Evolutionary conservation across 2,888 invertebrate species (phyloP).

Genomic region (Limnephilus rhombicus): DNA sequence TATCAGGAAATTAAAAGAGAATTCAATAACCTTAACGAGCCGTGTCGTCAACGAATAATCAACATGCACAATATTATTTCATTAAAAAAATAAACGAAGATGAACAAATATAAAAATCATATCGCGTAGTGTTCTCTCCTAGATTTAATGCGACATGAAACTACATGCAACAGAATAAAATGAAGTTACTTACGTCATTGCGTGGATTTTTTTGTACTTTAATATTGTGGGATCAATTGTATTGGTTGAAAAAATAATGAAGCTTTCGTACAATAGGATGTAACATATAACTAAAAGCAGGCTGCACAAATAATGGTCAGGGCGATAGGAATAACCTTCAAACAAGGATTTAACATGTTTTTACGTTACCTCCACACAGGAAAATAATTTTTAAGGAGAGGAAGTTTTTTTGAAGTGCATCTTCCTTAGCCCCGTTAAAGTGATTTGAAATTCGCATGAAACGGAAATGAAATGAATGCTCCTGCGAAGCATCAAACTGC

Average conservation of each 20-base stretch:
- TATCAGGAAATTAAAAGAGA: neutral
- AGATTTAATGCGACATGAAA: neutral
- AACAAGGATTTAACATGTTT: neutral
- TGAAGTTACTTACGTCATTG: neutral
- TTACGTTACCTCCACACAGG: no score
- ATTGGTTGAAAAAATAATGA: neutral
- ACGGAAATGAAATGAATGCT: no score
- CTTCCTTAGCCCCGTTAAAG: no score
- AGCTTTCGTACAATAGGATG: neutral
- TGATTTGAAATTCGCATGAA: no score
- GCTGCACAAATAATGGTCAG: neutral
- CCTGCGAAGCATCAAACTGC: no score
- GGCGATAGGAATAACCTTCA: neutral
- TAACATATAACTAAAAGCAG: neutral
- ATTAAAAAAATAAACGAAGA: neutral
- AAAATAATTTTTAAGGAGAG: no score
- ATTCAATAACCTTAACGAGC: neutral
- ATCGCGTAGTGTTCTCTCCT: neutral
- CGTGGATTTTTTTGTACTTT: neutral
- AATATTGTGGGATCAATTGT: neutral
- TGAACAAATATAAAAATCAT: neutral
- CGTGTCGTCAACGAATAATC: neutral
- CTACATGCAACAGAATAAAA: neutral
- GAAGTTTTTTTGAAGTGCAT: no score
- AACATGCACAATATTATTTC: neutral